Conservation (phyloP, 2,888 invertebrate genomes). For the Cerastoderma edule region DNA sequence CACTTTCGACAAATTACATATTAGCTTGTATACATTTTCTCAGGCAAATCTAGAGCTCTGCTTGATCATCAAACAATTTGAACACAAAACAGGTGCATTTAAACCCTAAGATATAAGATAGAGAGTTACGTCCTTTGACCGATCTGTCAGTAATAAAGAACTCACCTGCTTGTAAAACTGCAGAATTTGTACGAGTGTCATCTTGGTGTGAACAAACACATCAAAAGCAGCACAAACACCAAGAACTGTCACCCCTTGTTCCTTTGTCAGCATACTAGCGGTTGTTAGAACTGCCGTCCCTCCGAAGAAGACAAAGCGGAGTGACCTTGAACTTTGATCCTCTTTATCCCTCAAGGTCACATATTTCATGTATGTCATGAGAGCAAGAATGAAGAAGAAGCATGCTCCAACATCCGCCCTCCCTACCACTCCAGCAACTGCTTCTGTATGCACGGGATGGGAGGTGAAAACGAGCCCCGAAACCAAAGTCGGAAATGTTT, state of each 20-base stretch:
- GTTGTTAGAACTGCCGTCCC: slow-evolving; percentile 88
- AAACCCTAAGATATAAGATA: no score
- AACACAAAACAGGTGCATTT: no score
- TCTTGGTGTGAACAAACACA: slow-evolving; percentile 87
- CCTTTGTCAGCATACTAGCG: slow-evolving; percentile 96
- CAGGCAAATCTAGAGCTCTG: no score
- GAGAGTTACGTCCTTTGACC: no score
- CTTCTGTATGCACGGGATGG: slow-evolving; percentile 98
- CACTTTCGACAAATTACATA: no score
- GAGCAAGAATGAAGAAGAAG: slow-evolving; percentile 94
- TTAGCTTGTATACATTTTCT: no score
- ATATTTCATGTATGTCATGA: slow-evolving; percentile 90
- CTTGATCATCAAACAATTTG: no score
- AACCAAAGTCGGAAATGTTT: slow-evolving; percentile 87
- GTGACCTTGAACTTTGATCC: slow-evolving; percentile 41
- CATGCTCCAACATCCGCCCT: slow-evolving; percentile 97
- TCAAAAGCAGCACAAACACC: slow-evolving; percentile 96
- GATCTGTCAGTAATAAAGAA: no score
- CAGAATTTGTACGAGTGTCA: slow-evolving; percentile 68
- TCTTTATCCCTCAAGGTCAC: slow-evolving; percentile 65
- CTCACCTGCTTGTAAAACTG: slow-evolving; percentile 73
- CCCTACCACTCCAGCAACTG: slow-evolving; percentile 95
- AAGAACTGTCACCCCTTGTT: slow-evolving; percentile 96
- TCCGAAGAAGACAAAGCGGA: slow-evolving; percentile 85
- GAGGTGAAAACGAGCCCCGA: slow-evolving; percentile 95